These are phyloP conservation scores for Andrena bucephala DNA, from an alignment of 2,888 invertebrate species.

Conservation along the genomic window DNA sequence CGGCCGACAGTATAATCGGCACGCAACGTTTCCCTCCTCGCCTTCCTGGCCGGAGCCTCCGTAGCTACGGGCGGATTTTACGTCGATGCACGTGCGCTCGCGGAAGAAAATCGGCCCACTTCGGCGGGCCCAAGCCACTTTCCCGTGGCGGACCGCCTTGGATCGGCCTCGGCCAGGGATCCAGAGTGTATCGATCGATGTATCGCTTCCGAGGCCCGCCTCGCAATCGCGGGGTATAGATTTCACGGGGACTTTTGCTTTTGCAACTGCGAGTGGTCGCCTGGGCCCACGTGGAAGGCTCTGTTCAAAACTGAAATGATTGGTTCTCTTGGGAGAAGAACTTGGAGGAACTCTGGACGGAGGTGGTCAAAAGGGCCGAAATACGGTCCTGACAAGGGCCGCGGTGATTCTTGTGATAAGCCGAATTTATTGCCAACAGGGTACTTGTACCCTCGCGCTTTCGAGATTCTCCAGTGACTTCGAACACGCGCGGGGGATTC, in stretches of 20 bases:
- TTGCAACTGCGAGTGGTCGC: background rate
- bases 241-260: constrained; percentile 3
- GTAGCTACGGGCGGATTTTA: too few species aligned
- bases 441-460: constrained; percentile 10
- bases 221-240: constrained; percentile 22
- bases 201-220: constrained; percentile 48
- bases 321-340: background rate
- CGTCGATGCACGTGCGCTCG: constrained; percentile 25
- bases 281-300: background rate
- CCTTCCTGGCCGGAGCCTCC: background rate
- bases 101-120: constrained; percentile 71
- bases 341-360: constrained; percentile 22
- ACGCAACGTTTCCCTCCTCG: constrained; percentile 73
- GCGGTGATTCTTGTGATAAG: constrained; percentile 56
- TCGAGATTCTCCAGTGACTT: constrained; percentile 16
- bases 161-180: constrained; percentile 32
- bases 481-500: background rate
- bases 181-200: constrained; percentile 8
- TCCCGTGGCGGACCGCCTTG: constrained; percentile 42
- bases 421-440: constrained; percentile 46
- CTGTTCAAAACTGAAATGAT: background rate
- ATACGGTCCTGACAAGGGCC: constrained; percentile 11
- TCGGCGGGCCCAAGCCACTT: constrained; percentile 42
- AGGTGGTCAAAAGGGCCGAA: constrained; percentile 2
- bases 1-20: constrained; percentile 78